phyloP scores from a whole-genome alignment of 2,888 invertebrate species.

The Embidobia sp. region DNA sequence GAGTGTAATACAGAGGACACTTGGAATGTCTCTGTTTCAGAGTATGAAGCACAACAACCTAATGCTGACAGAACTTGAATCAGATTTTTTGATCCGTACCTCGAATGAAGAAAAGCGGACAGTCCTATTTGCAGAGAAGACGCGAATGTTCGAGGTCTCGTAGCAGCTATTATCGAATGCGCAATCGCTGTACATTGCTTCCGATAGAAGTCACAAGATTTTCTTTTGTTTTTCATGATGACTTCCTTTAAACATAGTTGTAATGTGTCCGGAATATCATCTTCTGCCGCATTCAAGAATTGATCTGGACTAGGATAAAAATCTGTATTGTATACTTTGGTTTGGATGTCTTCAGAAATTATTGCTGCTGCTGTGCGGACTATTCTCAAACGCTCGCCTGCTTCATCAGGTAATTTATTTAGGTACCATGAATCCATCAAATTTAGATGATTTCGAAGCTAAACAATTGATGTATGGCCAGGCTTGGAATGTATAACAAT shows the following conservation, averaged over 20 bases:
- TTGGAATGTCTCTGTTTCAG: conserved; percentile 69
- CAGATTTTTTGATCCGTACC: conserved; percentile 65
- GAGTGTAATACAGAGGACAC: conserved; percentile 52
- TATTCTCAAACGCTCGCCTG: conserved; percentile 69
- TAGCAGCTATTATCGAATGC: conserved; percentile 66
- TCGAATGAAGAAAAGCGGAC: conserved; percentile 44
- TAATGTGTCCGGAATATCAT: conserved; percentile 66
- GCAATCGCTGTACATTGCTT: conserved; percentile 41
- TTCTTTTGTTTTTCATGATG: conserved; percentile 30
- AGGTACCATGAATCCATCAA: conserved; percentile 67
- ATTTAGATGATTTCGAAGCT: conserved; percentile 4
- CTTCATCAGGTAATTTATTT: conserved; percentile 67
- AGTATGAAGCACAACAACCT: conserved; percentile 70
- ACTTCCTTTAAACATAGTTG: conserved; percentile 61
- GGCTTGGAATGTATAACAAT: conserved; percentile 6
- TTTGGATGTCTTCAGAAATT: background rate
- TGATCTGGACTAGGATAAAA: background rate
- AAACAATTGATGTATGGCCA: conserved; percentile 6
- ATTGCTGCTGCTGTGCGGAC: conserved; percentile 69
- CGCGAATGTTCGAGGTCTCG: conserved; percentile 72
- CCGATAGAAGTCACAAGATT: conserved; percentile 18
- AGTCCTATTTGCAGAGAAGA: conserved; percentile 67
- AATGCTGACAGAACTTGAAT: conserved; percentile 67
- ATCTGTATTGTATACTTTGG: background rate
- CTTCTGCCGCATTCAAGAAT: conserved; percentile 1